Percentiles rank a stretch among this genome's conserved stretches.
phyloP scores from a whole-genome alignment of 2,888 invertebrate species.

The Andrena flavipes region DNA sequence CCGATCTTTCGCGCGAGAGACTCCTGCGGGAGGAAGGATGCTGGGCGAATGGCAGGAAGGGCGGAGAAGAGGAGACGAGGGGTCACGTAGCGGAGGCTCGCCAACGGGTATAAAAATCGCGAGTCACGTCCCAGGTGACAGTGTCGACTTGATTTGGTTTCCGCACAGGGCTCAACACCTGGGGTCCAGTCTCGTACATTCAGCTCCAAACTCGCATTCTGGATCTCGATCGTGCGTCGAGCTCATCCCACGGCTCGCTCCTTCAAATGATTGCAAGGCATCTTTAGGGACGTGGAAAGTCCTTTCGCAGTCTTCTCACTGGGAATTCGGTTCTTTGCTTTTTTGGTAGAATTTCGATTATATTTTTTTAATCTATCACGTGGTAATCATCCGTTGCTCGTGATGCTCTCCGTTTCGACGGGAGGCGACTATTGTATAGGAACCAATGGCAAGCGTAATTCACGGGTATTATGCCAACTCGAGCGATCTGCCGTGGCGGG shows the following conservation, averaged over 20 bases:
- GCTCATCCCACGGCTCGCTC: background rate
- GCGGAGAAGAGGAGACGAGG: conserved; percentile 13
- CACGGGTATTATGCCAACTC: background rate
- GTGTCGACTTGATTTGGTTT: conserved; percentile 85
- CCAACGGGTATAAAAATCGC: conserved; percentile 77
- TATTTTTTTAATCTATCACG: too few relatives aligned
- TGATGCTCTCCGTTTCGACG: too few relatives aligned
- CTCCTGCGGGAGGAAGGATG: background rate
- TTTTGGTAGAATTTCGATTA: too few relatives aligned
- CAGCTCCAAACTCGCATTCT: conserved; percentile 77
- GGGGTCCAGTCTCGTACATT: conserved; percentile 85
- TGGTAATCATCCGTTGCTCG: too few relatives aligned
- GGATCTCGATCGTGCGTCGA: conserved; percentile 49
- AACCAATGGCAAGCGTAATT: too few relatives aligned
- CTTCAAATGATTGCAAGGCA: background rate
- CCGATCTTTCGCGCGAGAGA: conserved; percentile 37
- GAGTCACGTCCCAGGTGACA: conserved; percentile 85
- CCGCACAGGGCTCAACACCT: conserved; percentile 85
- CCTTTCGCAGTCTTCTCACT: background rate
- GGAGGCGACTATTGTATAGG: background rate
- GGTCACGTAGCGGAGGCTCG: conserved; percentile 57
- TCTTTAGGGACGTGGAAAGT: background rate
- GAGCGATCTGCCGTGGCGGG: background rate
- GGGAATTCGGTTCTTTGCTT: too few relatives aligned
- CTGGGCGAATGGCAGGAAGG: background rate